Percentiles rank a stretch among this genome's conserved stretches.
Evolutionary conservation across 2,797 vertebrate genomes (phyloP).

Genomic region (Sternarchorhynchus goeldii): DNA sequence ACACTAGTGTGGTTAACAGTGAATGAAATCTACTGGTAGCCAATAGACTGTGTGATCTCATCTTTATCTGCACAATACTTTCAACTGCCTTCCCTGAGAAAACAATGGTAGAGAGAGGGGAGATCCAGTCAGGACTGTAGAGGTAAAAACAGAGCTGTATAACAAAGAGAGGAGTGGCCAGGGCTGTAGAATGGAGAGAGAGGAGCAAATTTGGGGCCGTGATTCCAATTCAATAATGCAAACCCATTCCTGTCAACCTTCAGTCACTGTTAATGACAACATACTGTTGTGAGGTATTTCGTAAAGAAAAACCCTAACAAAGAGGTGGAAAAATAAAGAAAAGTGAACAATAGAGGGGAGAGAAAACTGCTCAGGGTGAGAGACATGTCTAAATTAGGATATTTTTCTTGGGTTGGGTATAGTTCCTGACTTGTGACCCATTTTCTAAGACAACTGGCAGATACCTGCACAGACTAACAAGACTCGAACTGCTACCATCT

Average conservation of each 20-base stretch:
- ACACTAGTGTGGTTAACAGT: too few relatives aligned
- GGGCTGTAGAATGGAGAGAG: not conserved
- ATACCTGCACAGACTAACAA: constrained; percentile 80
- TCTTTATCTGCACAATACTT: too few relatives aligned
- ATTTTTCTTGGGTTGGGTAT: constrained; percentile 65
- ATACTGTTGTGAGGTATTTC: not conserved
- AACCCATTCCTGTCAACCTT: not conserved
- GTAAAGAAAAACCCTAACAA: not conserved
- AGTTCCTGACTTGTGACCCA: constrained; percentile 68
- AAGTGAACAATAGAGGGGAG: constrained; percentile 10
- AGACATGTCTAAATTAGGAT: constrained; percentile 52
- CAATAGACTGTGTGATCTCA: too few relatives aligned
- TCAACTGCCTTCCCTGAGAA: not conserved
- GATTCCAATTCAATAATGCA: not conserved
- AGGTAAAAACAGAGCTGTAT: too few relatives aligned
- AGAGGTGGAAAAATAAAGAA: not conserved
- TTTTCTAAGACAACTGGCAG: constrained; percentile 80
- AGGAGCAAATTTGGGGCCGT: constrained; percentile 3
- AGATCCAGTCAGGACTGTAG: not conserved
- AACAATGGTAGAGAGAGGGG: not conserved
- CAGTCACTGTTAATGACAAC: not conserved
- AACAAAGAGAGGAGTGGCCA: not conserved
- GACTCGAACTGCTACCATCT: constrained; percentile 52
- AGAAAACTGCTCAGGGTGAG: not conserved
- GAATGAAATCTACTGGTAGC: too few relatives aligned